phyloP scores from a whole-genome alignment of 2,113 vertebrate species.

The Eptesicus fuscus region DNA sequence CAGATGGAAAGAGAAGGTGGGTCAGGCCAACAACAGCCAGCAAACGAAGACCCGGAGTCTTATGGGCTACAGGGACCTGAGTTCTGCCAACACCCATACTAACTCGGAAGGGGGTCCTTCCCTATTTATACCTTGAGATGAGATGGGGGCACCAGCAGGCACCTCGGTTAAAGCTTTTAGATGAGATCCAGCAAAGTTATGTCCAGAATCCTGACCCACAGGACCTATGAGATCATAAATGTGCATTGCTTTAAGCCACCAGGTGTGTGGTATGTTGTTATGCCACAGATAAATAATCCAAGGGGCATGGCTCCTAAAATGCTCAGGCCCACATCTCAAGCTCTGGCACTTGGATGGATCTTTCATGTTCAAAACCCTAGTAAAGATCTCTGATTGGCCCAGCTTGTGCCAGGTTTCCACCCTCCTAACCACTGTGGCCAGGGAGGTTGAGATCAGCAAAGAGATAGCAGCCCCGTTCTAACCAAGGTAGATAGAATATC shows the following conservation, averaged over 20 bases:
- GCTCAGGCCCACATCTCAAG: neutral
- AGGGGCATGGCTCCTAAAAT: neutral
- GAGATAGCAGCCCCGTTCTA: neutral
- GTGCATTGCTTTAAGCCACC: neutral
- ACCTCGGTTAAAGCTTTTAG: neutral
- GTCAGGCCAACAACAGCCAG: neutral
- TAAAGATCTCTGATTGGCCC: neutral
- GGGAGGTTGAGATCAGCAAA: neutral
- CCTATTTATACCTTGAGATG: neutral
- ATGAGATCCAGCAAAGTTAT: neutral
- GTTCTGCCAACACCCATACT: neutral
- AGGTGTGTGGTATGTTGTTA: neutral
- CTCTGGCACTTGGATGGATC: neutral
- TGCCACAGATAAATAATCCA: neutral
- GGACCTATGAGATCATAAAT: neutral
- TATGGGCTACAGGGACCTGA: neutral
- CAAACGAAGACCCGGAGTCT: neutral
- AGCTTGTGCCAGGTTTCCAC: neutral
- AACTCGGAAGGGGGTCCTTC: neutral
- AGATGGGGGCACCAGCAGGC: neutral
- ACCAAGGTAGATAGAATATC: neutral
- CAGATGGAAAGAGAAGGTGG: neutral
- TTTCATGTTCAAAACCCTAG: neutral
- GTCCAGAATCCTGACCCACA: neutral
- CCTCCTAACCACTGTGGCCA: neutral